phyloP scores from a whole-genome alignment of 1,140 invertebrate species.

The Trichonephila clavata region DNA sequence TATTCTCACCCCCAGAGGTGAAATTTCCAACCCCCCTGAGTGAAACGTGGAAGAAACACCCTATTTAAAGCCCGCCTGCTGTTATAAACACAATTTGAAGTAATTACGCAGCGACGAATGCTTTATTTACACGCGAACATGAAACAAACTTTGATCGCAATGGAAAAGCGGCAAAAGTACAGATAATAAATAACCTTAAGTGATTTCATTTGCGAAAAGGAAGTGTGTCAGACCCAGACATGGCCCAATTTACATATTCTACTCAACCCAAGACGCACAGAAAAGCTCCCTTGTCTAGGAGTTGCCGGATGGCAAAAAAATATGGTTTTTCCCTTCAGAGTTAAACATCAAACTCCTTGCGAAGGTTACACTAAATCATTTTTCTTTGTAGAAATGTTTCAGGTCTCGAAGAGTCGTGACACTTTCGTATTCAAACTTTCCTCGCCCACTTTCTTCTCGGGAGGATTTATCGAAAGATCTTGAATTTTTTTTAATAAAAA shows the following conservation, averaged over 20 bases:
- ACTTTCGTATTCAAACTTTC: constrained; percentile 17
- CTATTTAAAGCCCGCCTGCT: constrained; percentile 50
- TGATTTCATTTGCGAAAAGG: constrained; percentile 33
- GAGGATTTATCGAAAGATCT: constrained; percentile 18
- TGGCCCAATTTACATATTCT: constrained; percentile 63
- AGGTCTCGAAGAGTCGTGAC: not conserved
- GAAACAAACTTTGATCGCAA: constrained; percentile 38
- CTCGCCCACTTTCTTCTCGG: not conserved
- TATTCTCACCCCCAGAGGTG: constrained; percentile 21
- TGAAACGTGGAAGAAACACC: constrained; percentile 17
- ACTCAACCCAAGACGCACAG: constrained; percentile 34
- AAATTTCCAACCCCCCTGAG: constrained; percentile 1
- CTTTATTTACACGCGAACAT: constrained; percentile 55
- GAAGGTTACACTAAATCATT: constrained; percentile 51
- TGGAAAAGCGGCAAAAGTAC: constrained; percentile 46
- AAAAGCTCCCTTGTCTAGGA: constrained; percentile 24
- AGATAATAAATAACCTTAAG: constrained; percentile 44
- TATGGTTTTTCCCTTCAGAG: not conserved
- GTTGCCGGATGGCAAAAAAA: constrained; percentile 44
- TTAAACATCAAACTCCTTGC: not conserved
- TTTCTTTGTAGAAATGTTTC: constrained; percentile 22
- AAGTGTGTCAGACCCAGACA: constrained; percentile 64
- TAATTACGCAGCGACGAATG: constrained; percentile 61
- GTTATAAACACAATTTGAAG: constrained; percentile 44
- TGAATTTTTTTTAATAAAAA: not conserved